phyloP scores from a whole-genome alignment of 1,140 invertebrate species.

The Gryon sp. region DNA sequence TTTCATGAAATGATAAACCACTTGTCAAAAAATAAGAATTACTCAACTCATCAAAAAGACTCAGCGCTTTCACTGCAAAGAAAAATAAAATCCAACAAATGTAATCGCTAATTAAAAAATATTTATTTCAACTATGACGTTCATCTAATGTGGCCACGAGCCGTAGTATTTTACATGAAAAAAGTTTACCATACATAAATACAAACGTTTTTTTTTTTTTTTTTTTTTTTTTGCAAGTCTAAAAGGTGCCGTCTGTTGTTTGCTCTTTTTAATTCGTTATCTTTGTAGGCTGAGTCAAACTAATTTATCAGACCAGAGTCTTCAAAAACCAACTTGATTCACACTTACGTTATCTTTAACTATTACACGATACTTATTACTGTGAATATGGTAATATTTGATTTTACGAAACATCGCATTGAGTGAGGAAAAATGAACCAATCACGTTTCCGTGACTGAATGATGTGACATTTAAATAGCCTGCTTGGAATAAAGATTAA shows the following conservation, averaged over 20 bases:
- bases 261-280: slow-evolving; percentile 20
- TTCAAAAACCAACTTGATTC: no score
- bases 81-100: slow-evolving; percentile 35
- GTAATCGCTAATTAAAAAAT: no score
- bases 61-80: slow-evolving; percentile 22
- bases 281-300: neutral
- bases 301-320: slow-evolving; percentile 29
- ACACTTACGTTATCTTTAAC: no score
- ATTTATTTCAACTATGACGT: no score
- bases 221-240: slow-evolving; percentile 20
- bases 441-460: slow-evolving; percentile 3
- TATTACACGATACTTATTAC: no score
- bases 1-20: slow-evolving; percentile 17
- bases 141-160: slow-evolving; percentile 24
- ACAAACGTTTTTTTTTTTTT: no score
- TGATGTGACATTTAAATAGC: slow-evolving; percentile 13
- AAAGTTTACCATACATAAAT: slow-evolving; percentile 2
- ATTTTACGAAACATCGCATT: slow-evolving; percentile 12
- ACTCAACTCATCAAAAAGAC: slow-evolving; percentile 25
- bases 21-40: slow-evolving; percentile 33
- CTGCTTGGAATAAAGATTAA: neutral
- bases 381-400: slow-evolving; percentile 6
- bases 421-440: neutral
- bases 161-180: neutral
- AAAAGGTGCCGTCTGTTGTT: no score